phyloP scores from a whole-genome alignment of 2,113 vertebrate species.

The Scalopus aquaticus region DNA sequence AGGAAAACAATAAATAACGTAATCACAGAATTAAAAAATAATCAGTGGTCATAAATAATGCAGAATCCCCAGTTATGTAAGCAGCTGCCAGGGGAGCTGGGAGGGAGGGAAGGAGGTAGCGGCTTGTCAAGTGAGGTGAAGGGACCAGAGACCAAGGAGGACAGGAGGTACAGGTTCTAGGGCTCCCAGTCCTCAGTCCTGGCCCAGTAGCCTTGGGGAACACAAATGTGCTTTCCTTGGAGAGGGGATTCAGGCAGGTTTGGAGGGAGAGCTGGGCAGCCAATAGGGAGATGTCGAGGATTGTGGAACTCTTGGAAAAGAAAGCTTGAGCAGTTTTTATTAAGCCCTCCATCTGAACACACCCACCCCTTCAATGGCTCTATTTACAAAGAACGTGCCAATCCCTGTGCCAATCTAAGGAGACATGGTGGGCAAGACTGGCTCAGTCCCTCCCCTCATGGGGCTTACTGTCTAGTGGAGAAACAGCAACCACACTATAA shows the following conservation, averaged over 20 bases:
- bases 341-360: not conserved
- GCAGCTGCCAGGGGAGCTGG: conserved; percentile 43
- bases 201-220: not conserved
- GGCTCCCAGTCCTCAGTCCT: not conserved
- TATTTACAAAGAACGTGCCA: not conserved
- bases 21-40: conserved; percentile 81
- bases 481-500: not conserved
- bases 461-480: not conserved
- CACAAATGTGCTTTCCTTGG: not conserved
- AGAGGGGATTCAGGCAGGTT: not conserved
- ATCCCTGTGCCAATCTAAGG: not conserved
- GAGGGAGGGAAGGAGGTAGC: not conserved
- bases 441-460: not conserved
- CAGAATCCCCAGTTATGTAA: conserved; percentile 75
- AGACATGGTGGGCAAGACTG: not conserved
- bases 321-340: not conserved
- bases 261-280: not conserved
- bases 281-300: not conserved
- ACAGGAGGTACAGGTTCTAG: not conserved
- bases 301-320: not conserved
- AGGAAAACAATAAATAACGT: conserved; percentile 76
- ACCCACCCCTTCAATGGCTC: not conserved
- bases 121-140: not conserved
- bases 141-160: not conserved
- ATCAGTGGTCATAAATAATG: conserved; percentile 81